A percentile compares a stretch with the other conserved stretches of the same genome.
These are phyloP conservation scores for Microchirus variegatus DNA, from an alignment of 2,797 vertebrate genomes.

Conservation along the genomic window DNA sequence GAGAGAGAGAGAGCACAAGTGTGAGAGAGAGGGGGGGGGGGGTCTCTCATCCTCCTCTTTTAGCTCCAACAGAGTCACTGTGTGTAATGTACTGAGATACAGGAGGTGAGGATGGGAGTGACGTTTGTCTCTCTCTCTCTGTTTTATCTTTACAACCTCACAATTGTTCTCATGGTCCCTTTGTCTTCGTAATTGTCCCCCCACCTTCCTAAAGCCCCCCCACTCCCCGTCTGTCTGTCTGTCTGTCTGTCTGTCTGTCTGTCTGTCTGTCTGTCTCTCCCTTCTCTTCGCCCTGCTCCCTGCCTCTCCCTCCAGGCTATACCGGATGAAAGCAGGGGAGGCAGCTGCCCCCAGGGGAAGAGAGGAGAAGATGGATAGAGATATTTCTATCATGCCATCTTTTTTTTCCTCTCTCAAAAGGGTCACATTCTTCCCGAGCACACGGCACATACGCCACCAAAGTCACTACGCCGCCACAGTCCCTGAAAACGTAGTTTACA, in stretches of 20 bases:
- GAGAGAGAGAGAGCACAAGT: slow-evolving; percentile 5
- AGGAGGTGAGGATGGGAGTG: slow-evolving; percentile 13
- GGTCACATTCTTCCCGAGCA: slow-evolving; percentile 26
- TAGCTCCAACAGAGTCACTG: slow-evolving; percentile 9
- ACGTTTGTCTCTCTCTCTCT: neutral
- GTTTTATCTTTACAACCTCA: neutral
- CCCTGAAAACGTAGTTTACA: neutral
- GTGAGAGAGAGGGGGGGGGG: too few species aligned
- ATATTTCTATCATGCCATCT: slow-evolving; percentile 62
- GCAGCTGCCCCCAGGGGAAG: slow-evolving; percentile 47
- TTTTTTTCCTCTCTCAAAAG: slow-evolving; percentile 45
- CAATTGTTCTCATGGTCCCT: neutral
- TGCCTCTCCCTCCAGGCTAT: slow-evolving; percentile 28
- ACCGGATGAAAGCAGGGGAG: slow-evolving; percentile 68
- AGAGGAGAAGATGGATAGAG: slow-evolving; percentile 56
- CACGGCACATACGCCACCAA: slow-evolving; percentile 1
- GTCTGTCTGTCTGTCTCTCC: slow-evolving; percentile 5
- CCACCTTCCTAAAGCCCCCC: neutral
- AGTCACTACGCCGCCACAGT: neutral
- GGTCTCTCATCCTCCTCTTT: slow-evolving; percentile 26
- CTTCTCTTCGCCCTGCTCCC: slow-evolving; percentile 14
- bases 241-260: too few species aligned
- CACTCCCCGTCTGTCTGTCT: slow-evolving; percentile 1
- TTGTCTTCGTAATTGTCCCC: neutral
- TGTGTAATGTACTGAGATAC: slow-evolving; percentile 29